Evolutionary conservation across 2,797 vertebrate species (phyloP), one percentile per base, ranked within the genome.

Genomic region (Rhabdomys pumilio): DNA sequence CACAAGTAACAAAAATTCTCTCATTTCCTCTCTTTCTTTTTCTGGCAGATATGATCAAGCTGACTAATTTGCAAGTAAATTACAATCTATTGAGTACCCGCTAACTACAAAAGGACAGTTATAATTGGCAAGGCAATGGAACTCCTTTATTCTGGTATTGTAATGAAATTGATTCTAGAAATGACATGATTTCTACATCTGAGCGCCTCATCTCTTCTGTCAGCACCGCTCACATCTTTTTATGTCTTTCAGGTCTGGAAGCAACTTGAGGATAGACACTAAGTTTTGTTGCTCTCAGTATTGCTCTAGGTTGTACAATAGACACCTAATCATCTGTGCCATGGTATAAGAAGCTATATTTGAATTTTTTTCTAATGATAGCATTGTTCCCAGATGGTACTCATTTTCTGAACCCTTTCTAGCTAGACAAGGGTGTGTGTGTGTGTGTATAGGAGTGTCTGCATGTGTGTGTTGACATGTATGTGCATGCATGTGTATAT

Each of bases 1-100:
- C 20, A 67, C 3, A 47, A 83, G 65, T 44, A 89, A 90, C 81
- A 87, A 93, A 72, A 94, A 69, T 83, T 81, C 94, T 91, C 72
- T 83, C 67, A 96, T 92, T 95, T 84, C 47, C 88, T 90, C 67
- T 83, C 38, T 90, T 94, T 31, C 75, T 79, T 94, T 11, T 83
- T 75, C 84, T 92, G 47, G 80, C 72, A 94, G 94, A 85, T 95
- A 88, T 90, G 67, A 93, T 81, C 90, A 90, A 44, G 38, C 9
- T 79, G 72, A 97, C 67, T 95, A 89, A 83, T 97, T 96, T 97
- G 83, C 67, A 95, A 96, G 67, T 94, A 91, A 94, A 95, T 93
- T 94, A 96, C 82, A 96, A 93, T 83, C 47, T 53, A 44, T 14
- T 67, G 53, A 96, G 59, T 57, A 61, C 41, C 19, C 7, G 79